These are phyloP conservation scores for Sebastes matsubarae DNA, from an alignment of 2,797 vertebrate genomes.

Conservation along the genomic window DNA sequence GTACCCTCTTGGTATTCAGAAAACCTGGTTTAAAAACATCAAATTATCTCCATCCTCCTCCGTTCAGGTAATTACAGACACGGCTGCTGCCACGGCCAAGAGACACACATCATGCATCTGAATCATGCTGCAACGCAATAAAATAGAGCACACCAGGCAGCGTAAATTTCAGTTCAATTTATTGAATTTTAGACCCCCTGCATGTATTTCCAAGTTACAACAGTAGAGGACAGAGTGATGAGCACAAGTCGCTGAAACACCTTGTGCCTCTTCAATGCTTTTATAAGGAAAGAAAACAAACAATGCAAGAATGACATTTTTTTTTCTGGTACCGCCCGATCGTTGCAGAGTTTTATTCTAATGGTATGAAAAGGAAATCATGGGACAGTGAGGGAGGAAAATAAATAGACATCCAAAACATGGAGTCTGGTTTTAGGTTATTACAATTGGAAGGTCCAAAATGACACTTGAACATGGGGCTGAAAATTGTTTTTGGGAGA, in stretches of 20 bases:
- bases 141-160: neutral
- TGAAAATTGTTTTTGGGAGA: neutral
- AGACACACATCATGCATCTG: neutral
- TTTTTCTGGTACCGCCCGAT: conserved; percentile 12
- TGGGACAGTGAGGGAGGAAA: neutral
- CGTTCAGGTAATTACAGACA: neutral
- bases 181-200: conserved; percentile 68
- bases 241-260: conserved; percentile 22
- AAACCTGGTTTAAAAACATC: neutral
- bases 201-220: conserved; percentile 66
- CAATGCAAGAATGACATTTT: neutral
- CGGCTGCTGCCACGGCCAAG: neutral
- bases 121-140: neutral
- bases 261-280: neutral
- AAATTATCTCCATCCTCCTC: neutral
- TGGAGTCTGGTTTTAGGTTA: neutral
- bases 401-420: neutral
- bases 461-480: neutral
- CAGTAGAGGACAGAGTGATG: conserved; percentile 60
- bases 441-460: neutral
- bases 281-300: conserved; percentile 3
- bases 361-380: conserved; percentile 3
- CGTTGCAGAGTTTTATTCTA: neutral
- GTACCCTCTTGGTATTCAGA: neutral
- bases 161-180: conserved; percentile 70